Base-by-base conservation (phyloP, 2,888 invertebrate genomes). In the Physocephala rufipes region DNA sequence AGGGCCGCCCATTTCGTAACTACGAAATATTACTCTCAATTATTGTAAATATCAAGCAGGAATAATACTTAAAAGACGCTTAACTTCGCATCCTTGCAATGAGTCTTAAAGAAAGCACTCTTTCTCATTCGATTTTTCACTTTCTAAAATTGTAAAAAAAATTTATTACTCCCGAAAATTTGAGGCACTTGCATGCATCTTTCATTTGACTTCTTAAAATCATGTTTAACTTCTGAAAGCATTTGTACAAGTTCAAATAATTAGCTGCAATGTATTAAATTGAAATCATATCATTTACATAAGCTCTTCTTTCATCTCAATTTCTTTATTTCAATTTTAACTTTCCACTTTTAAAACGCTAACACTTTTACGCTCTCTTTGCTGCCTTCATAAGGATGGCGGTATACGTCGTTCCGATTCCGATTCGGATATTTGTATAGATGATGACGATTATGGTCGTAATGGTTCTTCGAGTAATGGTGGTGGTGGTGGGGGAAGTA, bases 381-480 rank as follows among this genome's bases (percentile, higher is more conserved):
- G n/a, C 55, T 24, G 16, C 26, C 19, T n/a, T 30, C 21, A 7
- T 63, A 74, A 93, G 93, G 92, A 92, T 81, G 90, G 89, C 78
- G 87, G 88, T 76, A 88, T 90, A 73, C 89, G 91, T 79, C 89
- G 91, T 81, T 89, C 90, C 62, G 95, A 95, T 86, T 95, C 95
- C 3, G 95, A 96, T 87, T 95, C 95, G n/a, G 95, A 96, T 86
- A 89, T 95, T 76, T 95, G 95, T 86, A 90, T 95, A 79, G 93
- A 93, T 81, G 94, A 95, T 77, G 89, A 87, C 76, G 89, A 87
- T 76, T 87, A 87, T 78, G 79, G 81, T 74, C 80, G 82, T 71
- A 81, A 81, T 62, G 81, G 82, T 73, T 82, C 81, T 71, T 78
- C 81, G 74, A 82, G 82, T 76, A 84, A 85, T 80, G 87, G 76